These are phyloP conservation scores for Rotaria macrura DNA, from an alignment of 2,888 invertebrate genomes.

Conservation along the genomic window DNA sequence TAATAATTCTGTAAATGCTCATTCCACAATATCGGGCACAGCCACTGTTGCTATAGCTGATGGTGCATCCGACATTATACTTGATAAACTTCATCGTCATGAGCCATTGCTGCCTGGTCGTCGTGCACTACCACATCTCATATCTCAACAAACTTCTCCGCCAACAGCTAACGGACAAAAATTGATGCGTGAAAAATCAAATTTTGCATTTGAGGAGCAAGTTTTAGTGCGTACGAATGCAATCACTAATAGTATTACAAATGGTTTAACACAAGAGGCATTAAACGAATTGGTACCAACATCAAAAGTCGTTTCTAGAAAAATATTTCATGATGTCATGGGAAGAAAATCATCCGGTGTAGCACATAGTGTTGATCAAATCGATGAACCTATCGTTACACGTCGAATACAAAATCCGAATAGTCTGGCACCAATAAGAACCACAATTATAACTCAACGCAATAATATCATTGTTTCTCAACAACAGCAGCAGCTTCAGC, in stretches of 20 bases:
- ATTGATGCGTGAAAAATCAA: not conserved
- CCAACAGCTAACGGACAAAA: not conserved
- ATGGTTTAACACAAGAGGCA: constrained; percentile 13
- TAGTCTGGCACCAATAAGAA: not conserved
- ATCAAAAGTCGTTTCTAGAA: not conserved
- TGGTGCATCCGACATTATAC: not conserved
- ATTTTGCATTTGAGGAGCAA: constrained; percentile 5
- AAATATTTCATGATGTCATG: not conserved
- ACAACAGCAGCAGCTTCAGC: not conserved
- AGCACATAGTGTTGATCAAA: not conserved
- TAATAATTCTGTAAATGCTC: constrained; percentile 13
- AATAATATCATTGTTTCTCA: not conserved
- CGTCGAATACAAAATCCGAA: not conserved
- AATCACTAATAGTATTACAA: not conserved
- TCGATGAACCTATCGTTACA: not conserved
- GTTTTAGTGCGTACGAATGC: not conserved
- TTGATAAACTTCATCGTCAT: constrained; percentile 1
- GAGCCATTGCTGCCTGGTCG: constrained; percentile 17
- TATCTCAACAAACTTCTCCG: not conserved
- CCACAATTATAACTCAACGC: not conserved
- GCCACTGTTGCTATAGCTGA: not conserved
- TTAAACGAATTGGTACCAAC: not conserved
- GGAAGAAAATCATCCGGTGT: not conserved
- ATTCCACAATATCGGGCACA: not conserved
- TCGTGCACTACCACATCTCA: not conserved